Conservation (phyloP, 2,797 vertebrate genomes). For the Sciaenops ocellatus region DNA sequence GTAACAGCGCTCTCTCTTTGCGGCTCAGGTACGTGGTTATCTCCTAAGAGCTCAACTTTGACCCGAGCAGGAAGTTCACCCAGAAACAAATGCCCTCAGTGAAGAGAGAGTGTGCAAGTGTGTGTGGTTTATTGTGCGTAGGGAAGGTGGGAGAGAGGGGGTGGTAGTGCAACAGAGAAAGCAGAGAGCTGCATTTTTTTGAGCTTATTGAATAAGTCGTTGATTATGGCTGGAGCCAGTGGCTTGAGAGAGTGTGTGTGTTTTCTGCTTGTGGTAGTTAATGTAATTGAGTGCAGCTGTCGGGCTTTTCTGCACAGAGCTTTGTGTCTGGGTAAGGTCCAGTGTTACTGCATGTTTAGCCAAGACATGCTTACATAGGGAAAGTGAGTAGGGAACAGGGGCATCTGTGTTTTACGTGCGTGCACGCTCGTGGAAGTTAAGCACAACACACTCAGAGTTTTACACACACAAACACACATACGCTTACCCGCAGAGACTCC, state of each 20-base stretch:
- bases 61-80: slow-evolving; percentile 58
- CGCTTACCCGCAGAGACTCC: slow-evolving; percentile 49
- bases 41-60: slow-evolving; percentile 50
- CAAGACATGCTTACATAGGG: slow-evolving; percentile 74
- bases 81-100: slow-evolving; percentile 48
- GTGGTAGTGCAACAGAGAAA: slow-evolving; percentile 35
- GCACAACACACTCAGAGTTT: slow-evolving; percentile 54
- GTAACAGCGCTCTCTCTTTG: slow-evolving; percentile 28
- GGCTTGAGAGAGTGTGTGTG: slow-evolving; percentile 72
- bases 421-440: slow-evolving; percentile 37
- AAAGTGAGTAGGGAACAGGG: slow-evolving; percentile 72
- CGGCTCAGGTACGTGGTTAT: slow-evolving; percentile 52
- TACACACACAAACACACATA: slow-evolving; percentile 52
- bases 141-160: background rate
- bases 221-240: slow-evolving; percentile 79
- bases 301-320: slow-evolving; percentile 69
- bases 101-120: slow-evolving; percentile 24
- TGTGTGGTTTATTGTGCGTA: slow-evolving; percentile 27
- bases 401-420: slow-evolving; percentile 67
- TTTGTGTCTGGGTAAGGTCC: slow-evolving; percentile 78
- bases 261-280: slow-evolving; percentile 74
- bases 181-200: slow-evolving; percentile 69
- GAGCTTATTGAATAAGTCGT: slow-evolving; percentile 81
- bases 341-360: slow-evolving; percentile 63
- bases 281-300: slow-evolving; percentile 85